Conservation (phyloP, 92 coral and sea anemone genomes). For the Zoanthus solanderi region DNA sequence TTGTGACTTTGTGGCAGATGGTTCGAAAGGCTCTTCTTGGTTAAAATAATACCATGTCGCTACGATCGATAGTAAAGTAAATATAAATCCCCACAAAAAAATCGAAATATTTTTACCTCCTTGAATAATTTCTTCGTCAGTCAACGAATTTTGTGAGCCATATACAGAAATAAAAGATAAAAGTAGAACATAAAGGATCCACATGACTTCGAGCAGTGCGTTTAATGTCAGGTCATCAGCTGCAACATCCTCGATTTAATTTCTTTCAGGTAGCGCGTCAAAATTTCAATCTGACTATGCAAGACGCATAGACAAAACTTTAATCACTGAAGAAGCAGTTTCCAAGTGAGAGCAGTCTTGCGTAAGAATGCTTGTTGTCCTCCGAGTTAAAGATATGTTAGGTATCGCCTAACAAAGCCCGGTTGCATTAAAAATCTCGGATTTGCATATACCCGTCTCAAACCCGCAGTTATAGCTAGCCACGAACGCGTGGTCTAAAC, state of each 20-base stretch:
- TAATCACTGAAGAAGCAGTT: neutral
- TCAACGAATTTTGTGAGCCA: slow-evolving; percentile 7
- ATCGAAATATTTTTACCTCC: slow-evolving; percentile 70
- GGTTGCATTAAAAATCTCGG: neutral
- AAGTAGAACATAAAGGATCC: neutral
- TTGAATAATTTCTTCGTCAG: slow-evolving; percentile 52
- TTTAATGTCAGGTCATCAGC: neutral
- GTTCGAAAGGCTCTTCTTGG: slow-evolving; percentile 67
- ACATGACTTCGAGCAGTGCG: slow-evolving; percentile 6
- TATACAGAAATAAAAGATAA: neutral
- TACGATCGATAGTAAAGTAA: slow-evolving; percentile 73
- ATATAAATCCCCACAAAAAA: slow-evolving; percentile 78
- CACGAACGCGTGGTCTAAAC: neutral
- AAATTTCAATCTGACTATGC: neutral
- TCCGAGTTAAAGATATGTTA: slow-evolving; percentile 3
- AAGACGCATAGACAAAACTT: neutral
- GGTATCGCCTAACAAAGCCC: neutral
- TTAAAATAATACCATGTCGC: slow-evolving; percentile 85
- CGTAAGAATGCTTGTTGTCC: slow-evolving; percentile 33
- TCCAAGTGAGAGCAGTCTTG: slow-evolving; percentile 26
- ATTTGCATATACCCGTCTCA: slow-evolving; percentile 46
- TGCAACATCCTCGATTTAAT: neutral
- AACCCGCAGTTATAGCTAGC: neutral
- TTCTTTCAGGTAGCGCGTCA: neutral
- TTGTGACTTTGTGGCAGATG: slow-evolving; percentile 47